A percentile compares a stretch with the other conserved stretches of the same genome.
phyloP scores from a whole-genome alignment of 1,140 invertebrate genomes.

The Drosophila kepulauana region DNA sequence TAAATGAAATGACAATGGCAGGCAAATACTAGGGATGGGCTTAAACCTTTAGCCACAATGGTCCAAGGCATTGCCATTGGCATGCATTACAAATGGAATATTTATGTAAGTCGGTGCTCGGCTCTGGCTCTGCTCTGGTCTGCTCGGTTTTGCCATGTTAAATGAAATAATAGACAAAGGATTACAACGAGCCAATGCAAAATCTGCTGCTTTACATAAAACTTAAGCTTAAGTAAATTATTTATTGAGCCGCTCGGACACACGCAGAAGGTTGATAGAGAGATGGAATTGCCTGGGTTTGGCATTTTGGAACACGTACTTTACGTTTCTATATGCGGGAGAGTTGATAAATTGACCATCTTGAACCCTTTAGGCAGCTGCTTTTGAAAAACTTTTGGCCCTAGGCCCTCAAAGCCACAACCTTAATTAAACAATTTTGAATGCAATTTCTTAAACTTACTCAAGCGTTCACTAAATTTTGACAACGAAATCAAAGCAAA shows the following conservation, averaged over 20 bases:
- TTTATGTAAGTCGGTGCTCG: constrained; percentile 67
- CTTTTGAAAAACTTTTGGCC: constrained; percentile 31
- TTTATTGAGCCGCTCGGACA: constrained; percentile 67
- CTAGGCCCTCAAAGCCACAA: constrained; percentile 28
- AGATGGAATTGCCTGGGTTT: neutral
- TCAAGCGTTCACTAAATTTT: constrained; percentile 59
- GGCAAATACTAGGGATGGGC: constrained; percentile 28
- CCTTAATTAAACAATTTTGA: constrained; percentile 68
- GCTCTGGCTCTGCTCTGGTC: too few relatives aligned
- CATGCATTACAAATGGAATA: constrained; percentile 80
- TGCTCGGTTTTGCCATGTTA: constrained; percentile 35
- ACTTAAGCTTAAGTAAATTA: constrained; percentile 79
- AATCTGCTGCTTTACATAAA: constrained; percentile 75
- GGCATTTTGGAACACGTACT: neutral
- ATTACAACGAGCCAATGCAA: constrained; percentile 61
- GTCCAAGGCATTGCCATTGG: constrained; percentile 29
- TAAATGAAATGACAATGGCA: constrained; percentile 49
- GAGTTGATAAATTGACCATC: constrained; percentile 59
- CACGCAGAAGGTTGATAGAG: neutral
- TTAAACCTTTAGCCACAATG: constrained; percentile 45
- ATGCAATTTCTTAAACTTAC: constrained; percentile 62
- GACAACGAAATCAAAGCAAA: constrained; percentile 24
- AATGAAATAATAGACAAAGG: constrained; percentile 82
- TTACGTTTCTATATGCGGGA: constrained; percentile 29
- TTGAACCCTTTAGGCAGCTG: constrained; percentile 28